These are phyloP conservation scores for Pomatorhinus ruficollis DNA, from an alignment of 2,113 vertebrate genomes.

Conservation along the genomic window DNA sequence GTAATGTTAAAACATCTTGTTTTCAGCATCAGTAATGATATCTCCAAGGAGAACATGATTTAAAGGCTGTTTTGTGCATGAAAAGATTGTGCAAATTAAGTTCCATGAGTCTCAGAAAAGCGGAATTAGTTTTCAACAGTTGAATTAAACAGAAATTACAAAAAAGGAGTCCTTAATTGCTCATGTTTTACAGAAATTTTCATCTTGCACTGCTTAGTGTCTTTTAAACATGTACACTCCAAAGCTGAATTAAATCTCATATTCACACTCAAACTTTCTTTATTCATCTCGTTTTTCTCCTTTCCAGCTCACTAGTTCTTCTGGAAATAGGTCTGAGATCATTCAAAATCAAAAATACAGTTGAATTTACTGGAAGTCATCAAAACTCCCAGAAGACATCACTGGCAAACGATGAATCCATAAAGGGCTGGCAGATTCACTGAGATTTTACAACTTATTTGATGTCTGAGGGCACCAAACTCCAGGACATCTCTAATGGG, in stretches of 20 bases:
- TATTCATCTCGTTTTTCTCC: background rate
- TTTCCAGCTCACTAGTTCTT: background rate
- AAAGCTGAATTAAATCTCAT: background rate
- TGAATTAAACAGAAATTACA: background rate
- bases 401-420: background rate
- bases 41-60: background rate
- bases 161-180: background rate
- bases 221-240: background rate
- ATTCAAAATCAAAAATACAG: background rate
- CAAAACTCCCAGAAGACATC: background rate
- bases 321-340: background rate
- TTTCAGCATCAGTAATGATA: slow-evolving; percentile 14
- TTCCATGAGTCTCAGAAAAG: background rate
- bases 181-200: background rate
- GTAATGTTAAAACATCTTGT: background rate
- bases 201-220: background rate
- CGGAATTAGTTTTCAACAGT: background rate
- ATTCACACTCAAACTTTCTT: background rate
- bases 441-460: background rate
- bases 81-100: background rate
- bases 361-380: background rate
- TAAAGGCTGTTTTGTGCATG: background rate
- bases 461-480: background rate
- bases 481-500: background rate
- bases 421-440: background rate